A percentile compares a stretch with the other conserved stretches of the same genome.
phyloP scores from a whole-genome alignment of 2,888 invertebrate genomes.

The Lypha dubia region DNA sequence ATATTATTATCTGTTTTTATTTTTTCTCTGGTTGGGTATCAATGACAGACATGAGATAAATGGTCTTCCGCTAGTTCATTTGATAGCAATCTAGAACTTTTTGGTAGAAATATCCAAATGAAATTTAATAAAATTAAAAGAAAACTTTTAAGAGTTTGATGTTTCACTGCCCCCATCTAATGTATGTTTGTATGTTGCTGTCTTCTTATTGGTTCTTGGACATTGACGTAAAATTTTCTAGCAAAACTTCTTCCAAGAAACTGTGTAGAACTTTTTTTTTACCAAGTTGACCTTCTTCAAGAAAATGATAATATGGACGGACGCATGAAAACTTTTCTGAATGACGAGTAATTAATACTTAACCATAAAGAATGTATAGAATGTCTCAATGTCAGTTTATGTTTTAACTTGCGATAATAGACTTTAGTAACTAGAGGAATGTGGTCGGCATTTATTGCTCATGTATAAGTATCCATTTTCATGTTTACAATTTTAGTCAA shows the following conservation, averaged over 20 bases:
- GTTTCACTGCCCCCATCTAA: not conserved
- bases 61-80: not conserved
- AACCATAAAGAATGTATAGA: not conserved
- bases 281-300: not conserved
- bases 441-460: too few relatives aligned
- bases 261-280: too few relatives aligned
- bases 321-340: not conserved
- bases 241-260: too few relatives aligned
- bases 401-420: too few relatives aligned
- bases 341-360: not conserved
- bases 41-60: conserved; percentile 39
- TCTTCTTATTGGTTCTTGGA: not conserved
- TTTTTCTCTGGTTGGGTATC: not conserved
- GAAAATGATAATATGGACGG: not conserved
- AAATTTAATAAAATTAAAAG: not conserved
- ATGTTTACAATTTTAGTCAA: too few relatives aligned
- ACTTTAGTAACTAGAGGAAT: too few relatives aligned
- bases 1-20: conserved; percentile 9
- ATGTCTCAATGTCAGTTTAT: too few relatives aligned
- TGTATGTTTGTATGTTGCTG: not conserved
- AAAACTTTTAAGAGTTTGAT: not conserved
- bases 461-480: too few relatives aligned
- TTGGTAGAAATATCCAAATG: not conserved
- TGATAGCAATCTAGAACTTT: not conserved
- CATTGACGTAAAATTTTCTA: too few relatives aligned